Percentiles rank a stretch among this genome's conserved stretches.
These are phyloP conservation scores for Diachrysia chrysitis DNA, from an alignment of 2,888 invertebrate species.

Conservation along the genomic window DNA sequence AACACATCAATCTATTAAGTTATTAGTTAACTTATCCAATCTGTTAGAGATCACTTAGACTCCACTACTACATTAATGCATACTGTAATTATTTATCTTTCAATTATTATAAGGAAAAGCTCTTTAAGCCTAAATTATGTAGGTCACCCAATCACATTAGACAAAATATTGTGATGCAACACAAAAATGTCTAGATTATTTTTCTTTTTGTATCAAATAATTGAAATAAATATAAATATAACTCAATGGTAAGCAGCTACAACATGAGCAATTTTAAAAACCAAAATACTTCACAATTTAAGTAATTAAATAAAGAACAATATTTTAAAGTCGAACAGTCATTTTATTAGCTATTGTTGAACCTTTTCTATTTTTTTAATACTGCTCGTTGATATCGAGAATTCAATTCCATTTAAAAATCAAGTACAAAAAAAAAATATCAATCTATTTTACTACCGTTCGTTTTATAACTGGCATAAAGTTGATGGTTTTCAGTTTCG, in stretches of 20 bases:
- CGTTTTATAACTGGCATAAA: slow-evolving; percentile 2
- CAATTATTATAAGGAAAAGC: no score
- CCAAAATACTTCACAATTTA: no score
- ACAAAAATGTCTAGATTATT: no score
- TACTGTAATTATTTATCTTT: no score
- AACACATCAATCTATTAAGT: background rate
- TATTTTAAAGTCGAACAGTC: background rate
- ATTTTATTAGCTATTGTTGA: background rate
- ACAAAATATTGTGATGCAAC: no score
- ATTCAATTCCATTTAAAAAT: slow-evolving; percentile 3
- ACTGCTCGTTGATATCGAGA: background rate
- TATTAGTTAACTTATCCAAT: background rate
- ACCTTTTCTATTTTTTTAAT: background rate
- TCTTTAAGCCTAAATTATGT: no score
- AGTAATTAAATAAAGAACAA: background rate
- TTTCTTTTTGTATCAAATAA: no score
- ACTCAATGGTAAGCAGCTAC: no score
- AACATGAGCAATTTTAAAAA: no score
- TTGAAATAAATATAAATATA: no score
- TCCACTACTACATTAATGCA: no score
- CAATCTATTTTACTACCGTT: slow-evolving; percentile 1
- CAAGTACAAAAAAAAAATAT: background rate
- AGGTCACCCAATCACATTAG: no score
- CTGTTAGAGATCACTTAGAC: background rate
- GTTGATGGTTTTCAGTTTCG: background rate